These are phyloP conservation scores for Drosophila triauraria DNA, from an alignment of 1,140 invertebrate species.

Conservation along the genomic window DNA sequence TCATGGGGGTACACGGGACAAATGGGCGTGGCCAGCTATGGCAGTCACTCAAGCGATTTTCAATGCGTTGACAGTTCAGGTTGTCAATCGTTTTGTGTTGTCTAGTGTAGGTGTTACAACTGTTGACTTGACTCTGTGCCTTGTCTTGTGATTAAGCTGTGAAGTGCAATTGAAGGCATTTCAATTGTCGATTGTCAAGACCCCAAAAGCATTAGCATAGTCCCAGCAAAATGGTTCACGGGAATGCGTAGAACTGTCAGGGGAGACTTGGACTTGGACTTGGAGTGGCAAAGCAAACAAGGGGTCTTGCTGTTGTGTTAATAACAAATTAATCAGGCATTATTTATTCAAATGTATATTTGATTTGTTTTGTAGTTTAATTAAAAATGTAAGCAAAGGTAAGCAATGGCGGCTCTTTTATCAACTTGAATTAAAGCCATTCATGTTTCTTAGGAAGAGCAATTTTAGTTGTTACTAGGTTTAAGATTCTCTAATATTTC, in stretches of 20 bases:
- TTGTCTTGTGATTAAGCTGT: slow-evolving; percentile 66
- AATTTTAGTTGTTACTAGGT: neutral
- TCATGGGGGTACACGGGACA: neutral
- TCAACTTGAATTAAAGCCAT: neutral
- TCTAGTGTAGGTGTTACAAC: slow-evolving; percentile 66
- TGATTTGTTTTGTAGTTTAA: neutral
- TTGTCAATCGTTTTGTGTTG: slow-evolving; percentile 74
- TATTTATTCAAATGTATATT: neutral
- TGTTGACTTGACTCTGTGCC: slow-evolving; percentile 45
- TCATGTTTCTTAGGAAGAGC: neutral
- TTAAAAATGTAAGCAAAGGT: too few species aligned
- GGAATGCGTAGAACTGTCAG: slow-evolving; percentile 29
- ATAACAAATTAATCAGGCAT: neutral
- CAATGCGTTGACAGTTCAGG: slow-evolving; percentile 77
- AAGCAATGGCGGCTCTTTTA: neutral
- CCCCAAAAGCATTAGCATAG: slow-evolving; percentile 48
- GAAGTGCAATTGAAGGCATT: slow-evolving; percentile 61
- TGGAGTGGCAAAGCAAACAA: slow-evolving; percentile 12
- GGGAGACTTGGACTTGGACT: too few species aligned
- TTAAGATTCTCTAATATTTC: too few species aligned
- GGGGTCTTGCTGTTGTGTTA: neutral
- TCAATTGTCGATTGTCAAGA: slow-evolving; percentile 64
- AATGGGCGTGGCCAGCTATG: slow-evolving; percentile 48
- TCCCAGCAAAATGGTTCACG: slow-evolving; percentile 27
- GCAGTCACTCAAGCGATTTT: slow-evolving; percentile 70